Evolutionary conservation across 2,888 invertebrate species (phyloP), one percentile per base, ranked within the genome.

Genomic region (Drosophila ochracea): DNA sequence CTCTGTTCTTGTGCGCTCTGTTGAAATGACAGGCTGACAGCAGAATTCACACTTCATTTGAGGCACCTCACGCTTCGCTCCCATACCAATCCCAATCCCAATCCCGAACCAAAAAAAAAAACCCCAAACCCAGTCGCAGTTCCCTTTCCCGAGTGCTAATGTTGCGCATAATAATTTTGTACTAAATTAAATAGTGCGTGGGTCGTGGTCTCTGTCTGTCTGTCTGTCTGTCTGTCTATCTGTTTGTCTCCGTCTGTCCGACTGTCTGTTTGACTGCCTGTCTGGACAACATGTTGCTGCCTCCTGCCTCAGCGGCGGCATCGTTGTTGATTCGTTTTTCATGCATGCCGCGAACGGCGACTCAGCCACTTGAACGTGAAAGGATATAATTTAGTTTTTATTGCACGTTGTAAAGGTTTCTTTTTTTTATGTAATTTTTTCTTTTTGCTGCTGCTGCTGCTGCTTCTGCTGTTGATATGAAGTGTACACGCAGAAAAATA

Each of bases 341-440:
- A 71, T 71, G 67, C 67, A 58, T 35, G 78, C 67, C 76, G 67
- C 73, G 30, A 47, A 30, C 53, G 41, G 49, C 57, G 68, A 68
- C 65, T 66, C 66, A 54, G 71, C 73, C 91, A 89, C 91, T 89
- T 84, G 88, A 87, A 74, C 79, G 73, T 77, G 80, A 85, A 88
- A 91, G 88, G 91, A 88, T 88, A 91, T 91, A 89, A 88, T 88
- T 88, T 88, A 83, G 89, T 90, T 88, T 88, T 91, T 88, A 91
- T 91, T 89, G 84, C 86, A 76, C 73, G 74, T 73, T 80, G 70
- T 69, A 61, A 78, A 64, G 70, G 77, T 78, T 84, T 73, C 60
- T 60, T 57, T 49, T 49, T 49, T 55, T 39, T 11, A n/a, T 10
- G 11, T n/a, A 11, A 19, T 11, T 11, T 55, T n/a, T 21, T 28